Evolutionary conservation across 2,888 invertebrate species (phyloP), one percentile per base, ranked within the genome.

Genomic region (Geophilus truncorum): DNA sequence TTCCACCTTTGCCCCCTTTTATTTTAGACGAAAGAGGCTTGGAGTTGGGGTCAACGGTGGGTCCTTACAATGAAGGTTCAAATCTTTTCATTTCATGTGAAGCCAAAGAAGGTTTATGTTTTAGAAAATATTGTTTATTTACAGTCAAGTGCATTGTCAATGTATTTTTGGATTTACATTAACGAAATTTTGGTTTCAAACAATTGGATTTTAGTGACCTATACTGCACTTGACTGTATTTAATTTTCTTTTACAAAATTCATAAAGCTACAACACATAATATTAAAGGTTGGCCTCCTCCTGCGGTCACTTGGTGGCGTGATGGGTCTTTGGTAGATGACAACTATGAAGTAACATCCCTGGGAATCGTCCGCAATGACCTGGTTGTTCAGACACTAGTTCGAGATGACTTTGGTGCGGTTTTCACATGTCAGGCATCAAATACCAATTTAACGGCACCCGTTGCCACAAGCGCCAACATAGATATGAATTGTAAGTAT

Each of bases 1-100:
- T 93, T 85, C 93, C 93, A 83, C 94, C 95, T 82, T 92, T 92
- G 85, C 90, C 90, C 82, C 94, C 94, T 80, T 90, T 92, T 85
- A 93, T 95, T 88, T 94, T 94, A 87, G 93, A 95, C 87, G 92
- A 92, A 80, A 92, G 93, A 87, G 94, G 94, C 80, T 90, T 91
- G 84, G 94, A 94, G 88, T 92, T 95, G 84, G 90, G 91, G 81
- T 91, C 92, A 79, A 92, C 57, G 28, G 81, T 82, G 12, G 82
- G 82, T 15, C 94, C 95, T 12, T 95, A 94, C 89, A 93, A 92
- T 87, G 93, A 95, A 87, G 95, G 94, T 77, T 91, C 93, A 81
- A 91, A 92, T 45, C 90, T 95, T 82, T 92, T 93, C 86, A 92
- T 95, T 83, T 93, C 93, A 84, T 95, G 95, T 88, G 93, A 94